Evolutionary conservation across 2,797 vertebrate species (phyloP).

Genomic region (Chiroxiphia lanceolata): DNA sequence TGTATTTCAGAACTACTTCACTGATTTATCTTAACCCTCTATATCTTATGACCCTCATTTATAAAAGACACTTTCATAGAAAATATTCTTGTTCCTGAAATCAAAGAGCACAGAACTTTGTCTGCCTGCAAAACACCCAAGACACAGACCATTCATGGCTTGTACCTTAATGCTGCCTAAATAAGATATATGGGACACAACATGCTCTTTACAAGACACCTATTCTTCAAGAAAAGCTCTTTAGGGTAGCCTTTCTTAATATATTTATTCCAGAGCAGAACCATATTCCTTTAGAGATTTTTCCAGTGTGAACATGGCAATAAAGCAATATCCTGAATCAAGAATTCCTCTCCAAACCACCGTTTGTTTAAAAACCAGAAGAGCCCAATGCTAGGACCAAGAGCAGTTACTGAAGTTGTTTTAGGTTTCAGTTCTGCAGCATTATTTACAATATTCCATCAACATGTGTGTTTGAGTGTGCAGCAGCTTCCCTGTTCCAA

Average conservation of each 20-base stretch:
- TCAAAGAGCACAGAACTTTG: background rate
- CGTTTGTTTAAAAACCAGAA: background rate
- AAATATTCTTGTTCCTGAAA: background rate
- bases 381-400: background rate
- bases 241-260: background rate
- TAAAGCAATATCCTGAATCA: background rate
- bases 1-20: background rate
- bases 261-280: background rate
- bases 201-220: background rate
- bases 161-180: fast-evolving
- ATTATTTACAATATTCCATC: fast-evolving
- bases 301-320: background rate
- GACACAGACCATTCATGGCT: background rate
- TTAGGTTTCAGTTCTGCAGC: background rate
- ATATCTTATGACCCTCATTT: background rate
- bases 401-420: background rate
- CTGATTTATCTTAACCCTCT: background rate
- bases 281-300: background rate
- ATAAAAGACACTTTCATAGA: background rate
- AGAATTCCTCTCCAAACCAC: background rate
- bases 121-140: background rate
- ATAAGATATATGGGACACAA: background rate
- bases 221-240: background rate
- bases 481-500: background rate
- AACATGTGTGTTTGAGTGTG: fast-evolving